phyloP scores from a whole-genome alignment of 2,113 vertebrate genomes.

The Myotis yumanensis region DNA sequence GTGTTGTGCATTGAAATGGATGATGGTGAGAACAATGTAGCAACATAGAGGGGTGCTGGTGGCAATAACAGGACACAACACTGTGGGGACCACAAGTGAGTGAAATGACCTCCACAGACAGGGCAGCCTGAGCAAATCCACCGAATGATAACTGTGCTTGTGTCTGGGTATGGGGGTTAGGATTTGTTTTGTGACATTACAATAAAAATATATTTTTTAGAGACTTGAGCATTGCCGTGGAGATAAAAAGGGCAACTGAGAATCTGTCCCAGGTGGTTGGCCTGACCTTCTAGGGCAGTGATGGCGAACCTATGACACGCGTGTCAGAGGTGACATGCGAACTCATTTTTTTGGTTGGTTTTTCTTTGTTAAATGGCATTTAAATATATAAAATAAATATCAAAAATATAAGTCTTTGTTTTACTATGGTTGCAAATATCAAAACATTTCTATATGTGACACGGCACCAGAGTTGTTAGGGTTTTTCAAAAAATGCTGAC shows the following conservation, averaged over 20 bases:
- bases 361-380: too few species aligned
- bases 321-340: too few species aligned
- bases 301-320: too few species aligned
- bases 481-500: too few species aligned
- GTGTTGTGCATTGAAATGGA: not conserved
- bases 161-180: not conserved
- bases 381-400: too few species aligned
- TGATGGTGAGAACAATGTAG: not conserved
- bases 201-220: not conserved
- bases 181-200: not conserved
- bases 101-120: not conserved
- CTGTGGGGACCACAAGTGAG: fast-evolving
- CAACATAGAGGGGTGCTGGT: not conserved
- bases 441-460: too few species aligned
- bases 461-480: too few species aligned
- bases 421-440: too few species aligned
- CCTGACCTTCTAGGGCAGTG: too few species aligned
- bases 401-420: too few species aligned
- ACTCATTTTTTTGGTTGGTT: too few species aligned
- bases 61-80: not conserved
- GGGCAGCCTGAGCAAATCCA: not conserved
- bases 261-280: not conserved
- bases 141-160: not conserved
- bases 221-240: not conserved
- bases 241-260: not conserved